phyloP scores from a whole-genome alignment of 1,140 invertebrate genomes.

The Penaeus indicus region DNA sequence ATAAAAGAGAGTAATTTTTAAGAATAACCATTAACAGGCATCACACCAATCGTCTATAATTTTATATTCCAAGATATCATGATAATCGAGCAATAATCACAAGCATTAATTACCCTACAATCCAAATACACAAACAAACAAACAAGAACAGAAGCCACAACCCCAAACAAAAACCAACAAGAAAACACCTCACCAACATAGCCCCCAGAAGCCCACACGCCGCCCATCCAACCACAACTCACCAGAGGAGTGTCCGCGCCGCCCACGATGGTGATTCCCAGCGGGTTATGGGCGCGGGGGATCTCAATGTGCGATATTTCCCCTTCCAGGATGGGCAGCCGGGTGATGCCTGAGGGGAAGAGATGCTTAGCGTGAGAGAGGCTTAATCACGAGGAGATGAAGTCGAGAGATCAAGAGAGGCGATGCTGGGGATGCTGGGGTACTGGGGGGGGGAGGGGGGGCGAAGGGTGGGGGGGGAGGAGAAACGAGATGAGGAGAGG shows the following conservation, averaged over 20 bases:
- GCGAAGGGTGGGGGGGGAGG: no score
- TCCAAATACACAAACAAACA: background rate
- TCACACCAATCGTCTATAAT: no score
- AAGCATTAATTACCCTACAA: no score
- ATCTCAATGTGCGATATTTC: constrained; percentile 74
- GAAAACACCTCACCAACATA: background rate
- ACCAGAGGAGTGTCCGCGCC: constrained; percentile 74
- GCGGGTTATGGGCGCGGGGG: constrained; percentile 68
- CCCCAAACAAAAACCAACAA: background rate
- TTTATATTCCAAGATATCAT: no score
- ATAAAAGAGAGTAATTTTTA: no score
- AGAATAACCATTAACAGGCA: no score
- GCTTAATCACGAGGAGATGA: no score
- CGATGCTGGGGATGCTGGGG: no score
- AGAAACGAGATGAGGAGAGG: no score
- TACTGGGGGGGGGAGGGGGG: no score
- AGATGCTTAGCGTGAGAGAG: background rate
- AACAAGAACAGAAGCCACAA: background rate
- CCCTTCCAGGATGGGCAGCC: constrained; percentile 72
- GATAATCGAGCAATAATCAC: no score
- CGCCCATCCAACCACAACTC: constrained; percentile 60
- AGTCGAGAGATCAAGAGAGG: no score
- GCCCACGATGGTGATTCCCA: constrained; percentile 74
- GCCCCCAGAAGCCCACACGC: background rate
- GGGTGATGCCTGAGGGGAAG: constrained; percentile 68